phyloP scores from a whole-genome alignment of 2,888 invertebrate species.

The Heliconius cydno region DNA sequence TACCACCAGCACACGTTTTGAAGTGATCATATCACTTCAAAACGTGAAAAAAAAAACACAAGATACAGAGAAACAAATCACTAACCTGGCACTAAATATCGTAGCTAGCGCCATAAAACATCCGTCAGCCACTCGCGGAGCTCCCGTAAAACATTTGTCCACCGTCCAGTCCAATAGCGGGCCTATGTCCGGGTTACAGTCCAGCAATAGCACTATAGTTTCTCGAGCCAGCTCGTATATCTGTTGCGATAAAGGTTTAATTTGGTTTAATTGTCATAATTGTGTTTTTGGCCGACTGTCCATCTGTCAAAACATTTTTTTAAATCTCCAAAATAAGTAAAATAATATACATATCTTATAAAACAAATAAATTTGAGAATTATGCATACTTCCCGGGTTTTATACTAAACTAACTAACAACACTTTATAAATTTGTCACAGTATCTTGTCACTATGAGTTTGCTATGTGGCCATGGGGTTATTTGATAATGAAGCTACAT shows the following conservation, averaged over 20 bases:
- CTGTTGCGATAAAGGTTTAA: slow-evolving; percentile 70
- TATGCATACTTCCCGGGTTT: too few species aligned
- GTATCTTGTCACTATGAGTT: too few species aligned
- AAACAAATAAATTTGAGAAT: too few species aligned
- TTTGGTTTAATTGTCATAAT: neutral
- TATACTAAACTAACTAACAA: too few species aligned
- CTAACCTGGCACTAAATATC: slow-evolving; percentile 93
- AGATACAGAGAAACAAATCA: neutral
- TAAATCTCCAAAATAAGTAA: too few species aligned
- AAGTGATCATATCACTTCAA: neutral
- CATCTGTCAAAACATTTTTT: too few species aligned
- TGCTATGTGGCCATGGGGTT: too few species aligned
- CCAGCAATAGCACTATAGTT: slow-evolving; percentile 95
- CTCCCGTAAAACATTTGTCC: slow-evolving; percentile 97
- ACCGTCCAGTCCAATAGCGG: slow-evolving; percentile 98
- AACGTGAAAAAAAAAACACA: slow-evolving; percentile 84
- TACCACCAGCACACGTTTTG: too few species aligned
- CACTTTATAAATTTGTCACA: too few species aligned
- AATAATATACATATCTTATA: too few species aligned
- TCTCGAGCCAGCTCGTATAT: slow-evolving; percentile 95
- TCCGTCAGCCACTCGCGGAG: slow-evolving; percentile 95
- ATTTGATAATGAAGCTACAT: too few species aligned
- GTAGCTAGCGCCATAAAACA: slow-evolving; percentile 98
- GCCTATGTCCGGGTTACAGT: slow-evolving; percentile 97
- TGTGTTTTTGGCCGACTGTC: too few species aligned